Evolutionary conservation across 2,797 vertebrate genomes (phyloP).

Genomic region (Periparus ater): DNA sequence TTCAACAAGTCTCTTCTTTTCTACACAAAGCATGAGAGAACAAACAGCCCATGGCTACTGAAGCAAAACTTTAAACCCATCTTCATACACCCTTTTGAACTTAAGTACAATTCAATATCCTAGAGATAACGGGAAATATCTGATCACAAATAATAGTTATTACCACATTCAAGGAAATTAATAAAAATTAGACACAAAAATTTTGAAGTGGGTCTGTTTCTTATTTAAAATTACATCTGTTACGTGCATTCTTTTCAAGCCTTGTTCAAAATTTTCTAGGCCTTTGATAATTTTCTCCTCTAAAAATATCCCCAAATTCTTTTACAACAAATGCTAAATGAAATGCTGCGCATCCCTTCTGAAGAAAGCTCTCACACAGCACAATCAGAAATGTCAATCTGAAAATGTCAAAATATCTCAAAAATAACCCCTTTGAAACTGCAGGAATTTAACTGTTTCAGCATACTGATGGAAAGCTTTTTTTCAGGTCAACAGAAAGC

Average conservation of each 20-base stretch:
- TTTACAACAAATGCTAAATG: not conserved
- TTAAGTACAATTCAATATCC: not conserved
- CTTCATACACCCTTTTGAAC: not conserved
- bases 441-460: not conserved
- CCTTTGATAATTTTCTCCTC: not conserved
- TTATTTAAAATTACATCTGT: not conserved
- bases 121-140: not conserved
- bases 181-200: not conserved
- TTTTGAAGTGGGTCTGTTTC: not conserved
- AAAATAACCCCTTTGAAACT: not conserved
- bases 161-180: not conserved
- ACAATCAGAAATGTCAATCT: constrained; percentile 26
- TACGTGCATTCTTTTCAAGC: not conserved
- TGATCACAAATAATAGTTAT: not conserved
- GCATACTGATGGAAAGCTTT: not conserved
- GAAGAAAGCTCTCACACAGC: not conserved
- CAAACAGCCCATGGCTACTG: not conserved
- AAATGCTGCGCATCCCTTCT: not conserved
- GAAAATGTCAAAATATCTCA: not conserved
- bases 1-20: not conserved
- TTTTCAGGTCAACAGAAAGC: not conserved
- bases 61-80: not conserved
- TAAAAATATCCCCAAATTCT: constrained; percentile 11
- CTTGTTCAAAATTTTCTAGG: not conserved
- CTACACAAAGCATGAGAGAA: not conserved